phyloP scores from a whole-genome alignment of 2,113 vertebrate species.

The Hemicordylus capensis region DNA sequence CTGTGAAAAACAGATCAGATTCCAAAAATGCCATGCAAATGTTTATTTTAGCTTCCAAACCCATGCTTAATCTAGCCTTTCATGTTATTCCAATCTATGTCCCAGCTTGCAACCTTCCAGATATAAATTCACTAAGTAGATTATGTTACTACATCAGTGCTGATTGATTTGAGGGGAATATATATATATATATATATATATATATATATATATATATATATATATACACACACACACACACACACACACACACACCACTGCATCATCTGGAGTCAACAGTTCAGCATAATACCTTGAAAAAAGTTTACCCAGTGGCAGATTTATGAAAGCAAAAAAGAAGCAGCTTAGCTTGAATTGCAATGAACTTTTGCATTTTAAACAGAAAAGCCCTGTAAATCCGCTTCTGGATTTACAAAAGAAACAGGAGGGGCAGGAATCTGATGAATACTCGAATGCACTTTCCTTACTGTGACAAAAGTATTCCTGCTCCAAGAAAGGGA shows the following conservation, averaged over 20 bases:
- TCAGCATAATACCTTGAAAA: constrained; percentile 63
- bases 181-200: too few relatives aligned
- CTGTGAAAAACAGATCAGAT: constrained; percentile 42
- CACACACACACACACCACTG: too few relatives aligned
- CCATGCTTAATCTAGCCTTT: constrained; percentile 54
- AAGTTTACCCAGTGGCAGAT: constrained; percentile 57
- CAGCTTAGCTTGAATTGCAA: constrained; percentile 63
- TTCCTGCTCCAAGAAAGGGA: not conserved
- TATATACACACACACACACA: too few relatives aligned
- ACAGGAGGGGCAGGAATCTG: not conserved
- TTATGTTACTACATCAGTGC: constrained; percentile 40
- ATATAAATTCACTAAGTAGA: constrained; percentile 63
- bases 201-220: too few relatives aligned
- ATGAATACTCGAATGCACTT: constrained; percentile 23
- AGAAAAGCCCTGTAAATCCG: constrained; percentile 48
- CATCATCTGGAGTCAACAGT: constrained; percentile 62
- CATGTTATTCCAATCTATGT: constrained; percentile 52
- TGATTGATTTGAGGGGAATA: constrained; percentile 67
- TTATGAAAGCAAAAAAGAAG: constrained; percentile 50
- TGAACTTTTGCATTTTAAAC: constrained; percentile 56
- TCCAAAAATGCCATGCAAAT: constrained; percentile 45
- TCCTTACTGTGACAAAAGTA: constrained; percentile 14
- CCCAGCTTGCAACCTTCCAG: constrained; percentile 50
- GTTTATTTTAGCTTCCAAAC: constrained; percentile 56
- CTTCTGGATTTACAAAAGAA: constrained; percentile 17